Evolutionary conservation across 2,888 invertebrate genomes (phyloP).

Genomic region (Augiades crinisus): DNA sequence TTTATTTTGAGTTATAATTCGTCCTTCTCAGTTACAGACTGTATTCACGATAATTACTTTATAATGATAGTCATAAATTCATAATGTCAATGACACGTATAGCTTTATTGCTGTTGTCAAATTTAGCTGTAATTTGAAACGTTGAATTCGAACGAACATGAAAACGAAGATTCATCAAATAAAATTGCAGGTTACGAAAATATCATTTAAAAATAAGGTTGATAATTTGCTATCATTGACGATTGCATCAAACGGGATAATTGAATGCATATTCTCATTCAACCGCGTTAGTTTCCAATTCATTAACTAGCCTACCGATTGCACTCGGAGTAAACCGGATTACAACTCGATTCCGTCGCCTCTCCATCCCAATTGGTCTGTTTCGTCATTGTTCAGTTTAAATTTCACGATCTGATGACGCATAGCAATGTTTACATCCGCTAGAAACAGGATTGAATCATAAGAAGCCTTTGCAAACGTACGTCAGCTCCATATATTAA

Average conservation of each 20-base stretch:
- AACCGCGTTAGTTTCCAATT: conserved; percentile 29
- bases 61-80: no score
- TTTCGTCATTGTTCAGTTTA: conserved; percentile 25
- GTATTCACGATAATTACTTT: background rate
- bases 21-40: no score
- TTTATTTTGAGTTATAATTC: no score
- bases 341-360: conserved; percentile 37
- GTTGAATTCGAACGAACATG: no score
- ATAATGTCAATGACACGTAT: no score
- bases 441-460: conserved; percentile 11
- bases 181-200: background rate
- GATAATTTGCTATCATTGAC: background rate
- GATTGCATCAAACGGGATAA: background rate
- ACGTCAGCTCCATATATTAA: conserved; percentile 1
- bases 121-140: no score
- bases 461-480: conserved; percentile 9
- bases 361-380: conserved; percentile 12
- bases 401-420: conserved; percentile 27
- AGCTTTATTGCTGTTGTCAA: no score
- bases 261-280: conserved; percentile 9
- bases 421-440: conserved; percentile 23
- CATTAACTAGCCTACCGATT: conserved; percentile 26
- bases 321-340: conserved; percentile 41
- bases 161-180: background rate
- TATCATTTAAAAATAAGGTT: background rate